Base-by-base conservation (phyloP, 2,888 invertebrate genomes). In the Sarcophaga carnaria region DNA sequence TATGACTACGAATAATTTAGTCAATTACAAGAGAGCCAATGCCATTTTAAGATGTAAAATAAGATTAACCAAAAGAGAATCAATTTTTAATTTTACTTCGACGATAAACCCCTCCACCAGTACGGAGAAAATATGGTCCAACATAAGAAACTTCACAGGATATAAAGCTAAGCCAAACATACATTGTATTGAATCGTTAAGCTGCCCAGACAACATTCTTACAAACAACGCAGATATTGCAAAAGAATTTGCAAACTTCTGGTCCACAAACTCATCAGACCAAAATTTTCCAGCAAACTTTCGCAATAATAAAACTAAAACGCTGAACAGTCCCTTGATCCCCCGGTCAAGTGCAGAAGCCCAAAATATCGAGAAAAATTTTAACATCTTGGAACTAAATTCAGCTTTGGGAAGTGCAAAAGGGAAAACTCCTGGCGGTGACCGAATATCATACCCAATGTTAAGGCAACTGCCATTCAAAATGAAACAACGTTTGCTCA, bases 1-100 rank as follows among this genome's bases (percentile, higher is more conserved):
- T 22, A 22, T 22, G 22, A 22, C 14, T 14, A 67, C 66, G n/a
- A 11, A 17, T 45, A 82, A 77, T 54, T 17, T 85, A 0, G 6
- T 85, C 2, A 85, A 72, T 4, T 85, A 54, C 22, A 85, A 75
- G 66, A 85, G 66, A 64, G 66, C 80, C 4, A 80, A 47, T 45
- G 79, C 84, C 6, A 17, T 8, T 14, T 45, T 72, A 12, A 84
- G 78, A 69, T 60, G 78, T 2, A 62, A 83, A 62, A 66, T 83
- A 17, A 83, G 79, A 71, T 14, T 59, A 54, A 20, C 80, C 3
- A 85, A 85, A 63, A 62, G 4, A 4, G 4, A 14, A 54, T 76
- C 76, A 14, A 37, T 82, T 5, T 70, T 12, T 17, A 49, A 25
- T 4, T 82, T 76, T 49, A 82, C 76, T 25, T 76, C 82, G 12